Evolutionary conservation across 2,888 invertebrate species (phyloP).

Genomic region (Acleris emargana): DNA sequence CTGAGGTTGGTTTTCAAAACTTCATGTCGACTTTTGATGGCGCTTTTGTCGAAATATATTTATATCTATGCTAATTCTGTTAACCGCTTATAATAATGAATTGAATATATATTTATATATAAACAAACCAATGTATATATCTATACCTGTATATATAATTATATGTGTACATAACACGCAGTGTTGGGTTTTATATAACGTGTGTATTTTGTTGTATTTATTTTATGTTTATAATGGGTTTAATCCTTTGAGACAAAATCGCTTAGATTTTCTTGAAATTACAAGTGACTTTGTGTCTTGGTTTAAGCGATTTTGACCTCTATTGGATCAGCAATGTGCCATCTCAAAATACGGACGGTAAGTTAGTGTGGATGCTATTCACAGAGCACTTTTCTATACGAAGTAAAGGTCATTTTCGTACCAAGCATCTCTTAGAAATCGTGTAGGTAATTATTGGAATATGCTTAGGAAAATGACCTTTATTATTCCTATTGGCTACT

Average conservation of each 20-base stretch:
- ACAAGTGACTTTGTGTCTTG: neutral
- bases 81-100: conserved; percentile 23
- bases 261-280: neutral
- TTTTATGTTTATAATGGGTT: conserved; percentile 29
- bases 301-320: conserved; percentile 17
- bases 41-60: conserved; percentile 50
- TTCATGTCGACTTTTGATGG: conserved; percentile 57
- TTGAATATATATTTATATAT: conserved; percentile 27
- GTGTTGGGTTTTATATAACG: conserved; percentile 38
- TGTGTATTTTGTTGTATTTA: conserved; percentile 32
- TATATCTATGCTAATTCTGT: conserved; percentile 26
- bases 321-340: conserved; percentile 41
- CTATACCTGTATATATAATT: conserved; percentile 34
- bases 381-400: conserved; percentile 37
- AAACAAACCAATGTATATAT: conserved; percentile 41
- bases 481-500: conserved; percentile 24
- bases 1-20: conserved; percentile 43
- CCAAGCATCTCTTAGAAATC: neutral
- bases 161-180: conserved; percentile 40
- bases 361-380: conserved; percentile 64
- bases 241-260: conserved; percentile 7
- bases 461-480: conserved; percentile 13
- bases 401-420: conserved; percentile 15
- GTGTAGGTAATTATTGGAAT: neutral
- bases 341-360: conserved; percentile 53